Conservation (phyloP, 1,140 invertebrate genomes). For the Bactericera cockerelli region DNA sequence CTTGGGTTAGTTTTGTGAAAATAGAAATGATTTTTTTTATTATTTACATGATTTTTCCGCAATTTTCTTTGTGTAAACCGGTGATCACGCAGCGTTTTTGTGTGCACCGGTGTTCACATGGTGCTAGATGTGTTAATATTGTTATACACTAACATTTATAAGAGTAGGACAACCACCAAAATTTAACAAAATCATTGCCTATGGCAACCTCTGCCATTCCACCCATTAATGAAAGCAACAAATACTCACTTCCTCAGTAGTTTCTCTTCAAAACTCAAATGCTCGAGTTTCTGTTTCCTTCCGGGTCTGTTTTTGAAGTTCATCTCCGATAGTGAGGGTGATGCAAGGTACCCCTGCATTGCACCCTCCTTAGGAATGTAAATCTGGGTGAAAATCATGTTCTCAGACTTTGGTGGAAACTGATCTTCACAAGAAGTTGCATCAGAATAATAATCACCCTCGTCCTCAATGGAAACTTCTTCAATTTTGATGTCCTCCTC, state of each 20-base stretch:
- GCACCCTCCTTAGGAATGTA: background rate
- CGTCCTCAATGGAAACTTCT: background rate
- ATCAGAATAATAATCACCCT: background rate
- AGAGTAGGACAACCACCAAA: too few relatives aligned
- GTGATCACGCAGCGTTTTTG: too few relatives aligned
- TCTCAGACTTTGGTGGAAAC: background rate
- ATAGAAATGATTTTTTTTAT: too few relatives aligned
- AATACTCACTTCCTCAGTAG: background rate
- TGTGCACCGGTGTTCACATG: too few relatives aligned
- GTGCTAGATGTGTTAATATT: too few relatives aligned
- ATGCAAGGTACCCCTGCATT: background rate
- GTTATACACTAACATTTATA: too few relatives aligned
- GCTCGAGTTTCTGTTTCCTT: conserved; percentile 3
- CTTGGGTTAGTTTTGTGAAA: too few relatives aligned
- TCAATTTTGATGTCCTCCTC: background rate
- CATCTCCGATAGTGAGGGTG: background rate
- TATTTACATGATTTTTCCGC: too few relatives aligned
- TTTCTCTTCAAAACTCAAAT: conserved; percentile 1
- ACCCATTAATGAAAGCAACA: too few relatives aligned
- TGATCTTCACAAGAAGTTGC: background rate
- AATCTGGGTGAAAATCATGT: background rate
- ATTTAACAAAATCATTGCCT: too few relatives aligned
- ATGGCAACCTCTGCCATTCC: too few relatives aligned
- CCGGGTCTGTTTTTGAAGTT: background rate
- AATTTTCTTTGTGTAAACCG: too few relatives aligned